Conservation (phyloP, 2,888 invertebrate genomes). For the Apotomis betuletana region DNA sequence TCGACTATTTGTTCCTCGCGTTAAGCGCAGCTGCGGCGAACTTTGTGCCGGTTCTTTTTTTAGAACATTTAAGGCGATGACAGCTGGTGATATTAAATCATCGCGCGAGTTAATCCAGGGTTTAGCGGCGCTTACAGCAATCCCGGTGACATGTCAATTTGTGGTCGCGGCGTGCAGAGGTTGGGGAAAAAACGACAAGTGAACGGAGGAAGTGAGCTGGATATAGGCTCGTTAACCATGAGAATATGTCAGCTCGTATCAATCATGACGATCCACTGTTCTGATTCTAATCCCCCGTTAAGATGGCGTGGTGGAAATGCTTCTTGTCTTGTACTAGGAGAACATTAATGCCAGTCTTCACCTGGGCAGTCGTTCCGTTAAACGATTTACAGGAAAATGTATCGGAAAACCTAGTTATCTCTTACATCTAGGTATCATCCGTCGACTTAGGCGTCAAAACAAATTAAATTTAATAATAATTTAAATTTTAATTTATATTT, state of each 20-base stretch:
- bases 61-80: slow-evolving; percentile 60
- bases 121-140: slow-evolving; percentile 59
- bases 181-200: slow-evolving; percentile 42
- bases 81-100: slow-evolving; percentile 74
- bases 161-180: slow-evolving; percentile 52
- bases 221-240: slow-evolving; percentile 10
- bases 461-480: no score
- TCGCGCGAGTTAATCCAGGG: slow-evolving; percentile 52
- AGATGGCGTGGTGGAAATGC: not conserved
- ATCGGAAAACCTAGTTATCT: no score
- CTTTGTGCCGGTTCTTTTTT: slow-evolving; percentile 45
- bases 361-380: no score
- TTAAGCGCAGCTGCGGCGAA: slow-evolving; percentile 49
- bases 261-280: slow-evolving; percentile 6
- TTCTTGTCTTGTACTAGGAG: not conserved
- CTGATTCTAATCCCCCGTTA: not conserved
- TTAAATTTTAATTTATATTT: no score
- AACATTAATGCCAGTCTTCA: not conserved
- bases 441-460: no score
- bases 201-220: slow-evolving; percentile 42
- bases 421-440: no score
- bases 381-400: no score
- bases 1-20: slow-evolving; percentile 13
- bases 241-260: slow-evolving; percentile 1
- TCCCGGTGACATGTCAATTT: slow-evolving; percentile 59